These are phyloP conservation scores for Orussus abietinus DNA, from an alignment of 1,140 invertebrate species.

Conservation along the genomic window DNA sequence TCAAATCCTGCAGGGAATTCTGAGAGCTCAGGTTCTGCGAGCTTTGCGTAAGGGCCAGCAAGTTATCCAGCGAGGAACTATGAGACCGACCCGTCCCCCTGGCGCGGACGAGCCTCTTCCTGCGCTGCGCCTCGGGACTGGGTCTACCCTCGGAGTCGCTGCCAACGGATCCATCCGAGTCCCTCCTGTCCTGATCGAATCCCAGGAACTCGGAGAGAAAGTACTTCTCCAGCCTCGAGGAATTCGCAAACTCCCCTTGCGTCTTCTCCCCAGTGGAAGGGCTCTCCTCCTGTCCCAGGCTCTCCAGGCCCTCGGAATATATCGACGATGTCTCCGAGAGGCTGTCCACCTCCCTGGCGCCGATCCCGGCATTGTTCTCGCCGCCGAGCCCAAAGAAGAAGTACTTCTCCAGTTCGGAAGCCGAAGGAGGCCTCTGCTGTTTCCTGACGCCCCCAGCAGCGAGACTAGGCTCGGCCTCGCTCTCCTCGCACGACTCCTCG, in stretches of 20 bases:
- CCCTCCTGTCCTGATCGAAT: conserved; percentile 65
- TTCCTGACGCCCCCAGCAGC: conserved; percentile 47
- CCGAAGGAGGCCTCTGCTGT: conserved; percentile 62
- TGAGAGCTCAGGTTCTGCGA: conserved; percentile 49
- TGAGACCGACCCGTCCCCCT: conserved; percentile 75
- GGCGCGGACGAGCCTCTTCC: conserved; percentile 73
- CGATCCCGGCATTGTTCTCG: conserved; percentile 55
- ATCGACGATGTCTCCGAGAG: conserved; percentile 85
- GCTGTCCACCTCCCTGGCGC: conserved; percentile 62
- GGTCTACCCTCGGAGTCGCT: conserved; percentile 84
- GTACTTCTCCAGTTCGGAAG: conserved; percentile 86
- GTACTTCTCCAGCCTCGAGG: conserved; percentile 85
- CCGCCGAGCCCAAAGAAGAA: conserved; percentile 83
- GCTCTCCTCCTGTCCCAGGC: conserved; percentile 56
- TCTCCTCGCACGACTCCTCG: conserved; percentile 91
- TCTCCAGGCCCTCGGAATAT: conserved; percentile 77
- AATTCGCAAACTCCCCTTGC: conserved; percentile 68
- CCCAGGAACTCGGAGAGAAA: conserved; percentile 83
- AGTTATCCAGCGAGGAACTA: conserved; percentile 74
- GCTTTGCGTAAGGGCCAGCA: conserved; percentile 57
- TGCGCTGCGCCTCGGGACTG: conserved; percentile 74
- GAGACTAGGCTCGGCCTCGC: conserved; percentile 64
- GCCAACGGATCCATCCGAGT: conserved; percentile 76
- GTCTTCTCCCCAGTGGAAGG: conserved; percentile 52
- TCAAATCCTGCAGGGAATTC: conserved; percentile 52